Base-by-base conservation (phyloP, 1,140 invertebrate species). In the Drosophila baimaii region DNA sequence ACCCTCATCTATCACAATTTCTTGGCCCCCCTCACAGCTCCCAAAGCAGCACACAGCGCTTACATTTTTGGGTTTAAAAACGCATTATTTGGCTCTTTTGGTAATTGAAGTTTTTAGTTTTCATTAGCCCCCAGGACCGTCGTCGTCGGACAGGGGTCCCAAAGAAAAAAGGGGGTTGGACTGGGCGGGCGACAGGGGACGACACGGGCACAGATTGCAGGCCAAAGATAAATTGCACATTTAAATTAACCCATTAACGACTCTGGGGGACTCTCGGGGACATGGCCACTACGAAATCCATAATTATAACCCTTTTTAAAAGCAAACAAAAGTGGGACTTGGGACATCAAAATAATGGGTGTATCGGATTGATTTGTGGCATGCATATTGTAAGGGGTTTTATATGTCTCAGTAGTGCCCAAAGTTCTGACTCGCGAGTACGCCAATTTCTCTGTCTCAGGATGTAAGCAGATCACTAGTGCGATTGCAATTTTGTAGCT, bases 1-100 rank as follows among this genome's bases (percentile, higher is more conserved):
- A 90, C 89, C 89, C 89, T 91, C 89, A 91, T 91, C 90, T 90
- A 91, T 91, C 89, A 91, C 90, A 89, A 91, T 91, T 91, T 83
- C 73, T 84, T 83, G 70, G 49, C 21, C 31, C 52, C 75, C 57
- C 55, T 63, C 57, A n/a, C n/a, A 12, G 33, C 19, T 37, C 62
- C 23, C 39, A n/a, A n/a, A n/a, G n/a, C n/a, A 17, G 19, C 44
- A 25, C 23, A 4, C 46, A 17, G 19, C 61, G 47, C 61, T 43
- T 66, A 88, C 83, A 86, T 68, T 84, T 89, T 89, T 84, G 84
- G 84, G 84, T 81, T 86, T 89, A 85, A 89, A 89, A 89, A 90
- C 84, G 85, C 81, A 81, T 81, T 81, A 85, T 82, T 91, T 71
- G 76, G 75, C 51, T 72, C 56, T 76, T 71, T 78, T 65, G 74